These are phyloP conservation scores for Epizoanthus rinbou DNA, from an alignment of 92 coral and sea anemone genomes.

Conservation along the genomic window DNA sequence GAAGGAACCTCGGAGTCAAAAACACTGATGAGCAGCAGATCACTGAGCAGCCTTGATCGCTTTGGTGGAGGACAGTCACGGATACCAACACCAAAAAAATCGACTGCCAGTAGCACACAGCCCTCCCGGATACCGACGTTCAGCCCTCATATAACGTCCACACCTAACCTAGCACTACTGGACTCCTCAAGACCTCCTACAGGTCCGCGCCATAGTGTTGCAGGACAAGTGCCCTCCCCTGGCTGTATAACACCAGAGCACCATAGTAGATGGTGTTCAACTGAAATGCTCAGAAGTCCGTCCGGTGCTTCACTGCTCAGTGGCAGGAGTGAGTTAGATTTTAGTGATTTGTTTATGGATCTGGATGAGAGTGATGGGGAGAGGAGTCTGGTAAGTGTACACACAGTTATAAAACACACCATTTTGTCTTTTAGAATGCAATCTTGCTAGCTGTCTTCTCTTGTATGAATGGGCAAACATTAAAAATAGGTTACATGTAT, in stretches of 20 bases:
- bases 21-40: slow-evolving; percentile 33
- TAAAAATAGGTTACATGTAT: too few relatives aligned
- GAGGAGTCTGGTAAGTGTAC: slow-evolving; percentile 30
- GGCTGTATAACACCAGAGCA: background rate
- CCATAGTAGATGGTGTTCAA: slow-evolving; percentile 11
- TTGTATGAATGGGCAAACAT: too few relatives aligned
- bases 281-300: slow-evolving; percentile 32
- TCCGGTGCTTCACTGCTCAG: slow-evolving; percentile 37
- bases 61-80: slow-evolving; percentile 7
- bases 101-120: background rate
- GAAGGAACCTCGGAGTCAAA: slow-evolving; percentile 21
- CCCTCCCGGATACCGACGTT: slow-evolving; percentile 40
- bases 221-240: background rate
- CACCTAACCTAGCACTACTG: slow-evolving; percentile 35
- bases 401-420: too few relatives aligned
- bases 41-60: slow-evolving; percentile 32
- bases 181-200: slow-evolving; percentile 20
- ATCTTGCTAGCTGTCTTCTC: too few relatives aligned
- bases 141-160: slow-evolving; percentile 38
- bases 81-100: slow-evolving; percentile 37
- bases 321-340: slow-evolving; percentile 35
- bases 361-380: slow-evolving; percentile 37
- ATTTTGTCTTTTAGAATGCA: too few relatives aligned
- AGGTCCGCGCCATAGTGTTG: slow-evolving; percentile 7
- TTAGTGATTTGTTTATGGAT: slow-evolving; percentile 38